Percentiles rank a stretch among this genome's conserved stretches.
Conservation (phyloP, 2,888 invertebrate genomes). For the Drosophila flavopinicola region DNA sequence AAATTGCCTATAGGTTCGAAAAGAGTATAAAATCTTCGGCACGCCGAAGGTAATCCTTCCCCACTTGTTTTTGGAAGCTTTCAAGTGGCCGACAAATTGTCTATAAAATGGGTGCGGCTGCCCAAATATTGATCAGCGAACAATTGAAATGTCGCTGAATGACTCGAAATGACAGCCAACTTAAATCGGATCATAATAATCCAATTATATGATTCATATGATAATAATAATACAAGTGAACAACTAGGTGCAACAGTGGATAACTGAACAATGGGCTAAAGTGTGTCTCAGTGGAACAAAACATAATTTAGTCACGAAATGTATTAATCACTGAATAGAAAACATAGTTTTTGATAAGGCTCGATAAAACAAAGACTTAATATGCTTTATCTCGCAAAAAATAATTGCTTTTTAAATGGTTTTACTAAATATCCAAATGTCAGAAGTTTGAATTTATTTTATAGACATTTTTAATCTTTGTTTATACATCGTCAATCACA, state of each 20-base stretch:
- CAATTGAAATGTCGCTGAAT: conserved; percentile 4
- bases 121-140: conserved; percentile 16
- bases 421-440: no score
- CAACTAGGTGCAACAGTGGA: not conserved
- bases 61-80: no score
- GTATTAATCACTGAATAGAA: not conserved
- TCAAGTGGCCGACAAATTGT: conserved; percentile 39
- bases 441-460: no score
- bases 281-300: not conserved
- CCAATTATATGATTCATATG: conserved; percentile 4
- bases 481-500: no score
- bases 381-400: no score
- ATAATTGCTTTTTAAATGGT: no score
- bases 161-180: conserved; percentile 3
- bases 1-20: no score
- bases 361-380: no score
- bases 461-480: no score
- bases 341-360: no score
- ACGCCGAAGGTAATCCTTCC: no score
- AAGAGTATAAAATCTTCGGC: no score
- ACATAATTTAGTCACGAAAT: not conserved
- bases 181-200: conserved; percentile 2
- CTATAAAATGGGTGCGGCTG: conserved; percentile 33
- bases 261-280: not conserved
- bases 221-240: not conserved